phyloP scores from a whole-genome alignment of 2,888 invertebrate genomes.

The Ochlodes sylvanus region DNA sequence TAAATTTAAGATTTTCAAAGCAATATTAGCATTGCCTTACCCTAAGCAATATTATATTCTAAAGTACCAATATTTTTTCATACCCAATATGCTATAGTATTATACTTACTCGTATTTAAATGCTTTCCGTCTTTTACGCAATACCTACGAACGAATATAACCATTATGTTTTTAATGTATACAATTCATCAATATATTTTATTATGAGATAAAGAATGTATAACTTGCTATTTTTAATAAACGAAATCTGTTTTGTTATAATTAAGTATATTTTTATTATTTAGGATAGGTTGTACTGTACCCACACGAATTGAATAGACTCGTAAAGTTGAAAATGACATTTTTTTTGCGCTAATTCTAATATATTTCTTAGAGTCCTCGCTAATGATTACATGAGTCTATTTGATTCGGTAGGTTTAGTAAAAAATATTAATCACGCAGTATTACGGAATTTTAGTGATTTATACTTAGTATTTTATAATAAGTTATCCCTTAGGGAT shows the following conservation, averaged over 20 bases:
- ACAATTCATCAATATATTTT: conserved; percentile 30
- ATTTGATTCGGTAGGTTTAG: not conserved
- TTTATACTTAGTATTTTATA: conserved; percentile 13
- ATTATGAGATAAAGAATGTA: conserved; percentile 6
- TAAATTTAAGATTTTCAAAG: conserved; percentile 2
- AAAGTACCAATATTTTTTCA: not conserved
- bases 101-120: not conserved
- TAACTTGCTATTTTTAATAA: conserved; percentile 27
- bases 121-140: conserved; percentile 26
- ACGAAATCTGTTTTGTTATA: conserved; percentile 23
- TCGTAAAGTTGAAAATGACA: not conserved
- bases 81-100: conserved; percentile 5
- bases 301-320: conserved; percentile 17
- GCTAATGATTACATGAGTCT: not conserved
- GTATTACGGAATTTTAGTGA: conserved; percentile 22
- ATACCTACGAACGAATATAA: conserved; percentile 8
- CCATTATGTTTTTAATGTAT: conserved; percentile 17
- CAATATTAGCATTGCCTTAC: not conserved
- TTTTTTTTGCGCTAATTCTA: not conserved
- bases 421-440: conserved; percentile 7
- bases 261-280: conserved; percentile 12
- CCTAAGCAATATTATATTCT: not conserved
- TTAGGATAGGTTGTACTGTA: conserved; percentile 9
- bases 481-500: conserved; percentile 25
- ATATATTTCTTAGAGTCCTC: too few species aligned